These are phyloP conservation scores for Lepidocolaptes lacrymiger DNA, from an alignment of 2,797 vertebrate species.

Conservation along the genomic window DNA sequence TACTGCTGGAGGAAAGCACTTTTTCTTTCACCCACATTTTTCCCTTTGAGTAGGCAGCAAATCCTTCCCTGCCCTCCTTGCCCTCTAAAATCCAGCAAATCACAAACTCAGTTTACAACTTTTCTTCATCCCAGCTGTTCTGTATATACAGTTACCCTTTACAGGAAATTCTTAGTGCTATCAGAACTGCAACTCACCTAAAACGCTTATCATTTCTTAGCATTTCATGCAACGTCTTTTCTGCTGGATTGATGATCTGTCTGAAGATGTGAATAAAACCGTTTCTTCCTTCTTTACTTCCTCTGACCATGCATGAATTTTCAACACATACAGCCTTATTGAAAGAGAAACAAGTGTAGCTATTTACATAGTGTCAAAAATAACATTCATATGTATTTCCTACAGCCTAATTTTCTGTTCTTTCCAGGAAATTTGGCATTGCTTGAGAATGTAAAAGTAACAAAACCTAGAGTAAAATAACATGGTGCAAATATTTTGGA, in stretches of 20 bases:
- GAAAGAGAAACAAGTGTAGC: background rate
- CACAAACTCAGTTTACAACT: background rate
- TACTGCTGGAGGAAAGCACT: background rate
- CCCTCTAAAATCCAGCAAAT: background rate
- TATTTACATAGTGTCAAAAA: background rate
- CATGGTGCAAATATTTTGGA: background rate
- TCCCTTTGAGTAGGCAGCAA: background rate
- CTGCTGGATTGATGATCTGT: conserved; percentile 86
- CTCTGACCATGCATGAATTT: conserved; percentile 93
- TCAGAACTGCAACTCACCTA: conserved; percentile 78
- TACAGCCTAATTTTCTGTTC: background rate
- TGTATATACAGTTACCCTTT: fast-evolving
- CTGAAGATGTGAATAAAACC: conserved; percentile 91
- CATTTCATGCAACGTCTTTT: conserved; percentile 85
- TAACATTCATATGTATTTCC: background rate
- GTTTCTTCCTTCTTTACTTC: conserved; percentile 94
- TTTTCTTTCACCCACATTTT: background rate
- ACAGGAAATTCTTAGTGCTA: background rate
- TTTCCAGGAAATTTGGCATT: background rate
- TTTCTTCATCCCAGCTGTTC: background rate
- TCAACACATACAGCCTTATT: conserved; percentile 94
- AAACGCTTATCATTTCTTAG: conserved; percentile 86
- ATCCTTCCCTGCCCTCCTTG: background rate
- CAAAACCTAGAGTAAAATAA: background rate
- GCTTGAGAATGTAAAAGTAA: background rate